Evolutionary conservation across 2,797 vertebrate species (phyloP).

Genomic region (Sebastes vulpes): DNA sequence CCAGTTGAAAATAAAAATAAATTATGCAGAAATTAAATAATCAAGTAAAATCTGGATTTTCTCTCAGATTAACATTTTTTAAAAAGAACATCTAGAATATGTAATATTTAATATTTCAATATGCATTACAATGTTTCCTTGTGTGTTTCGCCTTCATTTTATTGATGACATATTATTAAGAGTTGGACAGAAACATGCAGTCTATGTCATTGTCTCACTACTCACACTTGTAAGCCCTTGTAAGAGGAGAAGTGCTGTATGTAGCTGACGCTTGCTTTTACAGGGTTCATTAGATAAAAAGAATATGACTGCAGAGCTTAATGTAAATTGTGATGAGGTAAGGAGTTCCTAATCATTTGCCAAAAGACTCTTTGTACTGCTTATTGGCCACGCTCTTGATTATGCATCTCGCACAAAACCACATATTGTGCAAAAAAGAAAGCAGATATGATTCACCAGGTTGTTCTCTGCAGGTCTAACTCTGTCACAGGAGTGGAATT

Average conservation of each 20-base stretch:
- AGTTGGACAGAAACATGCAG: neutral
- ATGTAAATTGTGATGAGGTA: slow-evolving; percentile 36
- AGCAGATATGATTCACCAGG: slow-evolving; percentile 21
- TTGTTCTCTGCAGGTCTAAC: slow-evolving; percentile 41
- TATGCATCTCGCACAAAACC: slow-evolving; percentile 12
- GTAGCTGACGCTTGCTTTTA: slow-evolving; percentile 20
- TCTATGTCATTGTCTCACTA: neutral
- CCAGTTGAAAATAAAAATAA: neutral
- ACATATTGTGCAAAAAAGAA: slow-evolving; percentile 6
- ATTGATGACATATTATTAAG: neutral
- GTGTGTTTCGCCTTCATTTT: neutral
- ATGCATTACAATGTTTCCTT: neutral
- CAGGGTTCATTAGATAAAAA: slow-evolving; percentile 36
- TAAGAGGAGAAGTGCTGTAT: neutral
- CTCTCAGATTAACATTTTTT: neutral
- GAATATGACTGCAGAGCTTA: neutral
- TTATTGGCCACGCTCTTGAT: slow-evolving; percentile 21
- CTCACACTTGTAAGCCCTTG: neutral
- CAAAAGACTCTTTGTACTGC: slow-evolving; percentile 15
- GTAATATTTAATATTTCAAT: neutral
- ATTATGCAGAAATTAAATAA: neutral
- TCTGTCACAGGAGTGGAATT: slow-evolving; percentile 44
- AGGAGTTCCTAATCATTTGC: slow-evolving; percentile 24
- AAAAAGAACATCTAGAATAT: neutral
- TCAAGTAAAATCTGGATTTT: neutral